phyloP scores from a whole-genome alignment of 2,888 invertebrate genomes.

The Drosophila seclusa region DNA sequence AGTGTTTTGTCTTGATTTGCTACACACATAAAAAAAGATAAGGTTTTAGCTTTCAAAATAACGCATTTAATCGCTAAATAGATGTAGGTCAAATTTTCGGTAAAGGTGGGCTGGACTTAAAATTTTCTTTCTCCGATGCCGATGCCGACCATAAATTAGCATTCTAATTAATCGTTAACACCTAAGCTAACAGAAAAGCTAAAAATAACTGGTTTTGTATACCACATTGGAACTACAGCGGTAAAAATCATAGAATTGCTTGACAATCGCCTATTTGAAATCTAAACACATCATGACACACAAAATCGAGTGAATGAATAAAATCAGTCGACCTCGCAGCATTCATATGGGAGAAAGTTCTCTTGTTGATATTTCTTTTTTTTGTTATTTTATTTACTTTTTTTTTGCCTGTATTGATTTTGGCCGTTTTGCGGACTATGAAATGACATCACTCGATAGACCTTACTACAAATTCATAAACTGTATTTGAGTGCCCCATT shows the following conservation, averaged over 20 bases:
- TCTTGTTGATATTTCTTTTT: slow-evolving; percentile 30
- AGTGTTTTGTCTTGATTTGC: background rate
- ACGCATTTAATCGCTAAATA: slow-evolving; percentile 30
- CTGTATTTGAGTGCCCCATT: slow-evolving; percentile 12
- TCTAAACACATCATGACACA: slow-evolving; percentile 47
- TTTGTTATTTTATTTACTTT: slow-evolving; percentile 19
- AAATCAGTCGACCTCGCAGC: slow-evolving; percentile 52
- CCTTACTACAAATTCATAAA: slow-evolving; percentile 17
- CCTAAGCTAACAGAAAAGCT: slow-evolving; percentile 47
- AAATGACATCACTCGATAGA: slow-evolving; percentile 52
- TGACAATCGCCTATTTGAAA: slow-evolving; percentile 55
- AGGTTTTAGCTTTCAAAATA: slow-evolving; percentile 14
- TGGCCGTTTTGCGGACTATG: slow-evolving; percentile 9
- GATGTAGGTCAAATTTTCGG: slow-evolving; percentile 43
- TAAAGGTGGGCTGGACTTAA: slow-evolving; percentile 33
- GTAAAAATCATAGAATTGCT: slow-evolving; percentile 27
- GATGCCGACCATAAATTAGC: slow-evolving; percentile 57
- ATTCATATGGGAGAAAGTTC: slow-evolving; percentile 75
- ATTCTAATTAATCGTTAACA: slow-evolving; percentile 61
- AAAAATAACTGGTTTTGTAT: slow-evolving; percentile 43
- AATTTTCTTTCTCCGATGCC: slow-evolving; percentile 50
- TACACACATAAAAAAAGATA: background rate
- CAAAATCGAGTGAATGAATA: slow-evolving; percentile 42
- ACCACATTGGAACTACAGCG: slow-evolving; percentile 20
- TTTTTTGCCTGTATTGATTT: slow-evolving; percentile 42